phyloP scores from a whole-genome alignment of 2,113 vertebrate genomes.

The Lampris megalopsis region DNA sequence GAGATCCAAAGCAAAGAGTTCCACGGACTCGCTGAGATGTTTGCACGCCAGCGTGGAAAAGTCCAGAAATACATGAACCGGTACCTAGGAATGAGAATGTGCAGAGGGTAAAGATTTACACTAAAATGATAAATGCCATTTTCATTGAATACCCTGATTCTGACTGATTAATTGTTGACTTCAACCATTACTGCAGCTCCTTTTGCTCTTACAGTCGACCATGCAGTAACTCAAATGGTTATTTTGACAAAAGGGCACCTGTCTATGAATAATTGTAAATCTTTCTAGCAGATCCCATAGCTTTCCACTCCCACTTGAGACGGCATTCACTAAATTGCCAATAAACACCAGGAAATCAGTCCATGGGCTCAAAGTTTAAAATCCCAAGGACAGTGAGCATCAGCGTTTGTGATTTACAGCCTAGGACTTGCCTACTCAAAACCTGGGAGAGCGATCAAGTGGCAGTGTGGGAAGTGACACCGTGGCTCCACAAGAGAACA shows the following conservation, averaged over 20 bases:
- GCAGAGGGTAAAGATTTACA: neutral
- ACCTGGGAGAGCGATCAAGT: constrained; percentile 35
- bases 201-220: no score
- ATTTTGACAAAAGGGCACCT: neutral
- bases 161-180: no score
- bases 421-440: constrained; percentile 17
- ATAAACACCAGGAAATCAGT: neutral
- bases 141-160: no score
- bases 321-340: neutral
- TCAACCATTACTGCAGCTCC: no score
- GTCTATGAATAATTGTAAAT: neutral
- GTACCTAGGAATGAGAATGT: constrained; percentile 83
- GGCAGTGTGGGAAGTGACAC: constrained; percentile 41
- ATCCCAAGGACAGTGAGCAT: constrained; percentile 1
- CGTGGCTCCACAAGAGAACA: constrained; percentile 44
- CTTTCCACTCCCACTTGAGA: neutral
- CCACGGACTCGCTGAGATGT: constrained; percentile 88
- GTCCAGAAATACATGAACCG: constrained; percentile 93
- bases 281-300: constrained; percentile 7
- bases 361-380: constrained; percentile 1
- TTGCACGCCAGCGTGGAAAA: constrained; percentile 88
- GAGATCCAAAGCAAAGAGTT: constrained; percentile 92
- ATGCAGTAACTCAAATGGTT: no score
- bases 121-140: no score
- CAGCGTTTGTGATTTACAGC: neutral